These are phyloP conservation scores for Nebria ingens DNA, from an alignment of 1,140 invertebrate genomes.

Conservation along the genomic window DNA sequence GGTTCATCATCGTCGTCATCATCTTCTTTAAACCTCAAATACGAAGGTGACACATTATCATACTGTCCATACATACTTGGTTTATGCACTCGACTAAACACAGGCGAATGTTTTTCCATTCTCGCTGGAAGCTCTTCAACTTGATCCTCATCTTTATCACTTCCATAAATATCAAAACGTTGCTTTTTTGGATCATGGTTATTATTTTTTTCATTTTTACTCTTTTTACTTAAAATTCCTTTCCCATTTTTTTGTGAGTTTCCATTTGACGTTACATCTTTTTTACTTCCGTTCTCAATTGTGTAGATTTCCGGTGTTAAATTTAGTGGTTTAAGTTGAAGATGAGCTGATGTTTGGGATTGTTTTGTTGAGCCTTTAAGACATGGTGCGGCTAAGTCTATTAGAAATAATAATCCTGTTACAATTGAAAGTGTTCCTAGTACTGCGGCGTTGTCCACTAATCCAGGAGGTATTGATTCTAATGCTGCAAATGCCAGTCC, in stretches of 20 bases:
- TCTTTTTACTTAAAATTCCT: slow-evolving; percentile 28
- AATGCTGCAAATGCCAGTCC: slow-evolving; percentile 55
- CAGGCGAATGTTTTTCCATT: slow-evolving; percentile 29
- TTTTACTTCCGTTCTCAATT: slow-evolving; percentile 13
- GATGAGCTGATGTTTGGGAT: slow-evolving; percentile 29
- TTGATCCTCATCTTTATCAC: slow-evolving; percentile 24
- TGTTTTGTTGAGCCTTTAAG: slow-evolving; percentile 32
- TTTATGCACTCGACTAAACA: slow-evolving; percentile 32
- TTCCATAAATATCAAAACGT: slow-evolving; percentile 28
- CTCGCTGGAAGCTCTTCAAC: slow-evolving; percentile 21
- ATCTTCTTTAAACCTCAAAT: background rate
- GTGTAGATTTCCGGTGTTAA: slow-evolving; percentile 14
- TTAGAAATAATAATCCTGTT: slow-evolving; percentile 54
- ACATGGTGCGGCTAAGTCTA: slow-evolving; percentile 47
- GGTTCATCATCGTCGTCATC: background rate
- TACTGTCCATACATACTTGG: background rate
- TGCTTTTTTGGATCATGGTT: slow-evolving; percentile 18
- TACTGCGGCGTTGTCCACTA: slow-evolving; percentile 59
- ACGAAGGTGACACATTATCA: background rate
- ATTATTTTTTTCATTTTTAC: slow-evolving; percentile 15
- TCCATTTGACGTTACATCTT: background rate
- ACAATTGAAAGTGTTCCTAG: slow-evolving; percentile 55
- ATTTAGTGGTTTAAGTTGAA: slow-evolving; percentile 12
- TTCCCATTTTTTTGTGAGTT: slow-evolving; percentile 21
- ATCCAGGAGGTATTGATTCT: slow-evolving; percentile 52